Evolutionary conservation across 2,797 vertebrate species (phyloP).

Genomic region (Syncerus caffer): DNA sequence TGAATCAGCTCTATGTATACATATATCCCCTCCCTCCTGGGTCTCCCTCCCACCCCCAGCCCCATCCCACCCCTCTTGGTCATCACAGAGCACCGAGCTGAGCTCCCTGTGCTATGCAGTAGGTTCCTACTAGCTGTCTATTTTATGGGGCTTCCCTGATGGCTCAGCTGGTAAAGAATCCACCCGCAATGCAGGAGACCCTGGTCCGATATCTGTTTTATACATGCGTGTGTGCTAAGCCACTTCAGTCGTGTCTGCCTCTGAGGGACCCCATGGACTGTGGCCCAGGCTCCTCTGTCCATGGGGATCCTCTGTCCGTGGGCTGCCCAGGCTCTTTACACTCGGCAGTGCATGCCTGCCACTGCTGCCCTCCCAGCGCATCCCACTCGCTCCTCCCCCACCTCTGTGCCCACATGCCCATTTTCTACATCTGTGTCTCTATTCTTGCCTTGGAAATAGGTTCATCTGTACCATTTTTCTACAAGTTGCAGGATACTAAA

Average conservation of each 20-base stretch:
- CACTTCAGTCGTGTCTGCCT: neutral
- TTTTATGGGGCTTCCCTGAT: neutral
- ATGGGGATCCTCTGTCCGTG: too few species aligned
- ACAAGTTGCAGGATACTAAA: neutral
- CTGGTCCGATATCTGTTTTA: fast-evolving
- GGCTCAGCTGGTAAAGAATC: neutral
- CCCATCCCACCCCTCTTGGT: neutral
- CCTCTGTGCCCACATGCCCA: neutral
- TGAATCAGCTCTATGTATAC: neutral
- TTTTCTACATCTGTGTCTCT: neutral
- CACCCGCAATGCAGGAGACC: neutral
- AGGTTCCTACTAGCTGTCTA: neutral
- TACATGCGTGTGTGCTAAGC: fast-evolving
- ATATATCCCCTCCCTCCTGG: neutral
- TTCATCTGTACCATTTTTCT: neutral
- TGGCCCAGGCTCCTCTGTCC: neutral
- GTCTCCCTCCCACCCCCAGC: neutral
- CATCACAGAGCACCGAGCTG: neutral
- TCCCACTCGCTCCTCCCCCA: neutral
- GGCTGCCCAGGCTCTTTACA: neutral
- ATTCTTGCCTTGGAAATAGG: neutral
- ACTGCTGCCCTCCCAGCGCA: neutral
- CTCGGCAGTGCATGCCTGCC: fast-evolving
- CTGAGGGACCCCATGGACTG: neutral
- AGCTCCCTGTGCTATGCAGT: fast-evolving